Evolutionary conservation across 2,113 vertebrate genomes (phyloP).

Genomic region (Dolichallabes microphthalmus): DNA sequence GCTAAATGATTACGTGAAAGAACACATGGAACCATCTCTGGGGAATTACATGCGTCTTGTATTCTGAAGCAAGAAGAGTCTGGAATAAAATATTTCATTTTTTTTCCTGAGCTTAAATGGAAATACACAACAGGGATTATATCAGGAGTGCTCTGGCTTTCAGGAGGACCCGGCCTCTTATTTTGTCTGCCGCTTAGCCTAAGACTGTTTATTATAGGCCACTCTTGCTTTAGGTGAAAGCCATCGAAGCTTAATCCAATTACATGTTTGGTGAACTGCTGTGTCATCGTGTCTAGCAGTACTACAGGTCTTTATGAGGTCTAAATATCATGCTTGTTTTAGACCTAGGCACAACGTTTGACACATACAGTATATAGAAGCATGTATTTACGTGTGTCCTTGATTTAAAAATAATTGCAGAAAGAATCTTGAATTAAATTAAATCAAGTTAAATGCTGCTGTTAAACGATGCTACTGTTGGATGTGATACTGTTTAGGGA

Average conservation of each 20-base stretch:
- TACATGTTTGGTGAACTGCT: constrained; percentile 37
- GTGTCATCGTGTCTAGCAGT: constrained; percentile 28
- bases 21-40: not conserved
- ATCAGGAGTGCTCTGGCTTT: not conserved
- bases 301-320: not conserved
- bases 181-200: not conserved
- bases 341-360: not conserved
- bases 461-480: too few relatives aligned
- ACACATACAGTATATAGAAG: not conserved
- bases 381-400: not conserved
- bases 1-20: not conserved
- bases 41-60: not conserved
- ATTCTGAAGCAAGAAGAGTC: not conserved
- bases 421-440: not conserved
- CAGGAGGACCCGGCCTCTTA: not conserved
- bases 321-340: not conserved
- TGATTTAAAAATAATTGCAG: not conserved
- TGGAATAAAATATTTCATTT: not conserved
- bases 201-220: constrained; percentile 4
- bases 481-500: not conserved
- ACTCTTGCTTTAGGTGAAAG: constrained; percentile 21
- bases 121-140: not conserved
- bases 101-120: not conserved
- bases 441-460: not conserved
- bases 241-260: constrained; percentile 33